Evolutionary conservation across 2,888 invertebrate species (phyloP).

Genomic region (Exocentrus adspersus): DNA sequence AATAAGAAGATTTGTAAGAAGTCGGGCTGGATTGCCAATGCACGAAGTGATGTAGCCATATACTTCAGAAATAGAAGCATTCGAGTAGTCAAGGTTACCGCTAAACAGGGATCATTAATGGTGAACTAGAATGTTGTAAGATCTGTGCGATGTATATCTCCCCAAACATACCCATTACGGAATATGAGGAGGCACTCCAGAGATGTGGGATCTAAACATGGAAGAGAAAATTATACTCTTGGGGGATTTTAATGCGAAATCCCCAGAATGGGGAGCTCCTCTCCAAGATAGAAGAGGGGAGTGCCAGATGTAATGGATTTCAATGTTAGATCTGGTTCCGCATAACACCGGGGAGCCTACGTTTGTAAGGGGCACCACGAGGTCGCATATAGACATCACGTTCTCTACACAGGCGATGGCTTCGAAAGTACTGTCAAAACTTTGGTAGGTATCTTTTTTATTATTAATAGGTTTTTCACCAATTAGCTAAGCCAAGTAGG

Average conservation of each 20-base stretch:
- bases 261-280: not conserved
- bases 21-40: not conserved
- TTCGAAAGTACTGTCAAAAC: no score
- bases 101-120: not conserved
- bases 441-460: no score
- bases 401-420: no score
- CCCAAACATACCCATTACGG: not conserved
- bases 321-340: not conserved
- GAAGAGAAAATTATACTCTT: not conserved
- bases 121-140: not conserved
- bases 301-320: not conserved
- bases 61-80: not conserved
- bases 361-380: not conserved
- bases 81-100: not conserved
- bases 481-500: no score
- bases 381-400: not conserved
- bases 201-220: not conserved
- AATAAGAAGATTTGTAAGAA: slow-evolving; percentile 14
- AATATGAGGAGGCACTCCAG: not conserved
- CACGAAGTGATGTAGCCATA: not conserved
- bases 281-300: not conserved
- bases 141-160: not conserved
- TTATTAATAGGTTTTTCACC: no score
- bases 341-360: not conserved
- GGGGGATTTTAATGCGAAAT: not conserved